phyloP scores from a whole-genome alignment of 2,888 invertebrate species.

The Arrhopalites spinosus region DNA sequence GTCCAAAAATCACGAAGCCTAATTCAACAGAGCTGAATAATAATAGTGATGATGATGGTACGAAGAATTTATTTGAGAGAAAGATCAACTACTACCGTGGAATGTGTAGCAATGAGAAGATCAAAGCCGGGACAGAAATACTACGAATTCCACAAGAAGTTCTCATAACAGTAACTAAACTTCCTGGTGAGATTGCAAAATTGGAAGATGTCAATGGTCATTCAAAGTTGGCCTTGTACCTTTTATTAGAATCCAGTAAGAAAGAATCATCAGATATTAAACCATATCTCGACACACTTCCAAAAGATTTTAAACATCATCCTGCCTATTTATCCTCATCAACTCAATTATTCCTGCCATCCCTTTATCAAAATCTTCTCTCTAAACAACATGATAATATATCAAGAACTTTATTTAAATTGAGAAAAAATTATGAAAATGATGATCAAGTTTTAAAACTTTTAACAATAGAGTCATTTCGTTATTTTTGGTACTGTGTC shows the following conservation, averaged over 20 bases:
- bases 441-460: constrained; percentile 58
- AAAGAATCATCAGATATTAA: constrained; percentile 63
- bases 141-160: constrained; percentile 42
- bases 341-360: constrained; percentile 66
- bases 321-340: constrained; percentile 70
- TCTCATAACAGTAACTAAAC: constrained; percentile 40
- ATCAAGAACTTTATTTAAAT: background rate
- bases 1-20: background rate
- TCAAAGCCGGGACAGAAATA: constrained; percentile 26
- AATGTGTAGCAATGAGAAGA: constrained; percentile 33
- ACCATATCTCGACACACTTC: constrained; percentile 73
- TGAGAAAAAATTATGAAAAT: constrained; percentile 58
- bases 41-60: background rate
- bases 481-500: constrained; percentile 48
- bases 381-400: constrained; percentile 62
- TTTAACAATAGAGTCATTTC: constrained; percentile 36
- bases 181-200: constrained; percentile 33
- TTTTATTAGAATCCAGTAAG: constrained; percentile 71
- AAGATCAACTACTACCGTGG: constrained; percentile 42
- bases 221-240: constrained; percentile 73
- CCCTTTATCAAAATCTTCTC: constrained; percentile 64
- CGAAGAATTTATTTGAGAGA: background rate
- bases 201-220: constrained; percentile 65
- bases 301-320: constrained; percentile 66
- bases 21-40: background rate